Evolutionary conservation across 2,797 vertebrate species (phyloP).

Genomic region (Muscicapa comitata): DNA sequence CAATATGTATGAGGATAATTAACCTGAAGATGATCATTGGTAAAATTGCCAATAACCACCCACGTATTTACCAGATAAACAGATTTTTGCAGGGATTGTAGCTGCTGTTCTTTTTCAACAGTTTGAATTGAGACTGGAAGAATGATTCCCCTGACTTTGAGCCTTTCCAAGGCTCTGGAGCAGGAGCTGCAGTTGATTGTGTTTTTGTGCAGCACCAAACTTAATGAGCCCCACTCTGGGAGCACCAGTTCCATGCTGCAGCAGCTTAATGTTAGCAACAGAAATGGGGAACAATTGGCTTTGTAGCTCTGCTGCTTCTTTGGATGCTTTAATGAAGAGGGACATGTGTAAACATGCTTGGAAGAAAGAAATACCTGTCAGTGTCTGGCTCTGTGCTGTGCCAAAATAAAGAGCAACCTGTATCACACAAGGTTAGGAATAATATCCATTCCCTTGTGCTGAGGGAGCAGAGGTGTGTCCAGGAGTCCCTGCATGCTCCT

Average conservation of each 20-base stretch:
- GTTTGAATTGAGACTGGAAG: background rate
- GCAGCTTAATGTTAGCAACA: background rate
- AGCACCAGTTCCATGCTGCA: background rate
- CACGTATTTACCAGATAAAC: conserved; percentile 28
- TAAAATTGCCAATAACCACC: conserved; percentile 28
- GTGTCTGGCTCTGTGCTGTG: background rate
- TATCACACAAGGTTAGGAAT: background rate
- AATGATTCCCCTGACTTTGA: background rate
- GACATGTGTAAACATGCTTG: background rate
- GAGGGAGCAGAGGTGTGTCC: background rate
- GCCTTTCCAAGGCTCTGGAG: background rate
- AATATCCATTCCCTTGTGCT: background rate
- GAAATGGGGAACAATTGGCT: conserved; percentile 2
- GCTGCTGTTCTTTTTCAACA: conserved; percentile 47
- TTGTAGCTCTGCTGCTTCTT: background rate
- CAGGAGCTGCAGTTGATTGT: background rate
- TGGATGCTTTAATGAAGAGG: background rate
- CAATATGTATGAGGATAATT: background rate
- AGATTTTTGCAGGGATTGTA: conserved; percentile 4
- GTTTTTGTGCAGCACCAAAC: background rate
- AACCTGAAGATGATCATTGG: background rate
- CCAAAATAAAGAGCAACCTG: background rate
- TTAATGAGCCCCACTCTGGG: background rate
- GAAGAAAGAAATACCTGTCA: background rate
- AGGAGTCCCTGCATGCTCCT: background rate